Conservation (phyloP, 2,797 vertebrate species). For the Thalassophryne amazonica region DNA sequence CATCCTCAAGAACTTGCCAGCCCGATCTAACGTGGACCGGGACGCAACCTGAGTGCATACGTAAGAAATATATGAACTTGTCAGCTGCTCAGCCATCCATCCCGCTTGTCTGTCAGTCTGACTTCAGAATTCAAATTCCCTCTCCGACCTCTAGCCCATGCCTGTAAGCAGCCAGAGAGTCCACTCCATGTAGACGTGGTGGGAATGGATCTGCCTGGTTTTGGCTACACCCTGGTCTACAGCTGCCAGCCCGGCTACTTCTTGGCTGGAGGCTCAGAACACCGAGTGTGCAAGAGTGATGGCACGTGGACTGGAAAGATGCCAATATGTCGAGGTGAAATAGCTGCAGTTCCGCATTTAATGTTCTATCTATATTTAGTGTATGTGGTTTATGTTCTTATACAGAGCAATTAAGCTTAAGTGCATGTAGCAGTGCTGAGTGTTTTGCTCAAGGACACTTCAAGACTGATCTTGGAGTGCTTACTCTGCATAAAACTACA, state of each 20-base stretch:
- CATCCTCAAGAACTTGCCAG: slow-evolving; percentile 93
- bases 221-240: slow-evolving; percentile 96
- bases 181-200: slow-evolving; percentile 90
- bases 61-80: slow-evolving; percentile 67
- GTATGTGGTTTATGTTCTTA: slow-evolving; percentile 1
- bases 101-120: slow-evolving; percentile 1
- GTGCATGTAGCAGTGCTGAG: background rate
- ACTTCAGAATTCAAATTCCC: background rate
- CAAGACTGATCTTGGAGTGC: too few relatives aligned
- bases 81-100: background rate
- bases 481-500: too few relatives aligned
- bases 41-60: slow-evolving; percentile 92
- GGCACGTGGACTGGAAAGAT: slow-evolving; percentile 98
- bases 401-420: background rate
- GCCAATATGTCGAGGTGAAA: slow-evolving; percentile 92
- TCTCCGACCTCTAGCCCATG: slow-evolving; percentile 82
- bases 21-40: slow-evolving; percentile 95
- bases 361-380: background rate
- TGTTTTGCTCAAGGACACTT: slow-evolving; percentile 37
- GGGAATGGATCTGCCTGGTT: slow-evolving; percentile 95
- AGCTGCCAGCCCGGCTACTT: slow-evolving; percentile 95
- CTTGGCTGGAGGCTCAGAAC: slow-evolving; percentile 94
- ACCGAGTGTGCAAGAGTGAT: slow-evolving; percentile 93
- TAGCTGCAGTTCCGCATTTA: background rate
- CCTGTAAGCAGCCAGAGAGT: slow-evolving; percentile 95